phyloP scores from a whole-genome alignment of 2,888 invertebrate genomes.

The Dorcus parallelipipedus region DNA sequence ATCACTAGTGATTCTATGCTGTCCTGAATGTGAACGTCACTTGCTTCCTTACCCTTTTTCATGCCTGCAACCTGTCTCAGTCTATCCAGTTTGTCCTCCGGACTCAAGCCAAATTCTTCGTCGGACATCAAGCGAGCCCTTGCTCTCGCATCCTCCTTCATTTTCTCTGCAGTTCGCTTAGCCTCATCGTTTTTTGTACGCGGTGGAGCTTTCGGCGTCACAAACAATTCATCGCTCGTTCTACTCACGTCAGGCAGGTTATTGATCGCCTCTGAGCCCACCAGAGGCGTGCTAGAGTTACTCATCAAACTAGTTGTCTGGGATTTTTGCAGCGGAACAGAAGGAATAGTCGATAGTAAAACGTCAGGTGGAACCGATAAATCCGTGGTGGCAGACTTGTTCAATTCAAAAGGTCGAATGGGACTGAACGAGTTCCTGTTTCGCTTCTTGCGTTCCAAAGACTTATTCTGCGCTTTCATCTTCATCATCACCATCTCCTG shows the following conservation, averaged over 20 bases:
- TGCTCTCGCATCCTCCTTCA: conserved; percentile 59
- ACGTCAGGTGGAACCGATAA: conserved; percentile 40
- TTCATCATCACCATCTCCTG: conserved; percentile 81
- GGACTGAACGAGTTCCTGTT: conserved; percentile 50
- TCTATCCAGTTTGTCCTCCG: conserved; percentile 61
- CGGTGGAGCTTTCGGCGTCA: conserved; percentile 54
- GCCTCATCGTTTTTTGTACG: conserved; percentile 51
- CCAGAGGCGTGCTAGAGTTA: background rate
- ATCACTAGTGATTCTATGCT: conserved; percentile 37
- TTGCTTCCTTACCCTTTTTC: conserved; percentile 29
- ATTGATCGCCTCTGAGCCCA: conserved; percentile 14
- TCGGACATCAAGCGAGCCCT: conserved; percentile 67
- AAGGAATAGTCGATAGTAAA: conserved; percentile 34
- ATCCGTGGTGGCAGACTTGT: conserved; percentile 42
- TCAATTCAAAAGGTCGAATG: conserved; percentile 35
- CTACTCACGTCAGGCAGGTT: conserved; percentile 42
- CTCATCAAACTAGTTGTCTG: conserved; percentile 21
- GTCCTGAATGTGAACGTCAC: conserved; percentile 33
- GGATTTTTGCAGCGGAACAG: conserved; percentile 32
- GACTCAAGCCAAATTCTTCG: conserved; percentile 69
- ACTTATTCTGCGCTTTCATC: conserved; percentile 64
- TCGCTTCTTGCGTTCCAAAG: conserved; percentile 57
- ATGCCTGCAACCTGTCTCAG: conserved; percentile 46
- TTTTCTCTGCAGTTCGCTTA: conserved; percentile 54
- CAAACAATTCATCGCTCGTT: conserved; percentile 34